These are phyloP conservation scores for Euura lappo DNA, from an alignment of 1,140 invertebrate genomes.

Conservation along the genomic window DNA sequence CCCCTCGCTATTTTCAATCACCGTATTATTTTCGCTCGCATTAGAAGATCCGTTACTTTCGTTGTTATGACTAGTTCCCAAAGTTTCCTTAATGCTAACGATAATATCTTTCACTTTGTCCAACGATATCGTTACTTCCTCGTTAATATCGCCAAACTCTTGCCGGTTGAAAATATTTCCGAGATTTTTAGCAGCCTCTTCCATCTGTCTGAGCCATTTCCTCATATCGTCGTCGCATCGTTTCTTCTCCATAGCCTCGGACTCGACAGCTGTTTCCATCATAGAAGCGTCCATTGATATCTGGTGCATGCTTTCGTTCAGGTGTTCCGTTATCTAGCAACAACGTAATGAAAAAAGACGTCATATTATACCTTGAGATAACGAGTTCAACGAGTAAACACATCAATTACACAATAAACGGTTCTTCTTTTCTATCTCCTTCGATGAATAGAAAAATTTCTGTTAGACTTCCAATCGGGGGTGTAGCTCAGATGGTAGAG, in stretches of 20 bases:
- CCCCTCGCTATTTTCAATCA: constrained; percentile 25
- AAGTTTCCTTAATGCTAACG: constrained; percentile 32
- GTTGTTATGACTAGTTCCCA: constrained; percentile 26
- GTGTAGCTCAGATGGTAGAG: no score
- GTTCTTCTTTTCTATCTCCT: no score
- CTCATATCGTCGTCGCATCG: constrained; percentile 46
- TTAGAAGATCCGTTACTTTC: constrained; percentile 12
- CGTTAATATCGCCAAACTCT: constrained; percentile 36
- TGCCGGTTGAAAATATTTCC: constrained; percentile 43
- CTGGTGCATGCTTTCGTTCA: constrained; percentile 55
- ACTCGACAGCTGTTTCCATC: constrained; percentile 32
- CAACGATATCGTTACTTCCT: constrained; percentile 39
- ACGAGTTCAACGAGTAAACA: neutral
- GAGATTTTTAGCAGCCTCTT: constrained; percentile 47
- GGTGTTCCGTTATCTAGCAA: constrained; percentile 25
- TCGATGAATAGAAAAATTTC: no score
- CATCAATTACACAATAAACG: neutral
- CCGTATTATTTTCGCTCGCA: constrained; percentile 23
- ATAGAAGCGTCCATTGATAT: constrained; percentile 49
- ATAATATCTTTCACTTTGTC: constrained; percentile 43
- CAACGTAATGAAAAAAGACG: no score
- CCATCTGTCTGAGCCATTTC: constrained; percentile 52
- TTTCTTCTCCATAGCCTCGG: constrained; percentile 26
- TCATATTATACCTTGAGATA: no score
- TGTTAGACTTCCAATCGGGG: no score